phyloP scores from a whole-genome alignment of 2,797 vertebrate species.

The Australoheros facetus region DNA sequence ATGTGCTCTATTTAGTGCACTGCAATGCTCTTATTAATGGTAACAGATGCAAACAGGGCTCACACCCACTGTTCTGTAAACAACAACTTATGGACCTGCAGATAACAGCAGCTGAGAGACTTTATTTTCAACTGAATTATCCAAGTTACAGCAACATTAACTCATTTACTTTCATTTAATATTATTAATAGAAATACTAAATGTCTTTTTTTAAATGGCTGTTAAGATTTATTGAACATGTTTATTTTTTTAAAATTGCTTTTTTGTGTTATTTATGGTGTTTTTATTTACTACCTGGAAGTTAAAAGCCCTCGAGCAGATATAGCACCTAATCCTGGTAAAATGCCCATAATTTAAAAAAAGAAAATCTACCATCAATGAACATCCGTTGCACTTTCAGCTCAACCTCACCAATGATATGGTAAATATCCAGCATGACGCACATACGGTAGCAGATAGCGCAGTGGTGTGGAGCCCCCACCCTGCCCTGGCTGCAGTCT shows the following conservation, averaged over 20 bases:
- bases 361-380: background rate
- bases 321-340: background rate
- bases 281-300: background rate
- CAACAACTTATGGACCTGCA: conserved; percentile 25
- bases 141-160: background rate
- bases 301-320: background rate
- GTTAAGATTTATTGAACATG: background rate
- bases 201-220: background rate
- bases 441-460: conserved; percentile 39
- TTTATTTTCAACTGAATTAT: conserved; percentile 13
- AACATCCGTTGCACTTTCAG: background rate
- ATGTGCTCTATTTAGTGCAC: background rate
- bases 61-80: background rate
- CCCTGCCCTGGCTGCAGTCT: conserved; percentile 51
- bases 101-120: conserved; percentile 31
- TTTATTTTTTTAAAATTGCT: background rate
- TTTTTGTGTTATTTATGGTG: background rate
- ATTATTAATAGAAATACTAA: background rate
- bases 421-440: conserved; percentile 16
- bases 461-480: conserved; percentile 26
- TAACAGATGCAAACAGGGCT: conserved; percentile 3
- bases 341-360: background rate
- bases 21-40: background rate
- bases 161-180: background rate
- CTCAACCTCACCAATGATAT: background rate